These are phyloP conservation scores for Xestobium rufovillosum DNA, from an alignment of 2,888 invertebrate genomes.

Conservation along the genomic window DNA sequence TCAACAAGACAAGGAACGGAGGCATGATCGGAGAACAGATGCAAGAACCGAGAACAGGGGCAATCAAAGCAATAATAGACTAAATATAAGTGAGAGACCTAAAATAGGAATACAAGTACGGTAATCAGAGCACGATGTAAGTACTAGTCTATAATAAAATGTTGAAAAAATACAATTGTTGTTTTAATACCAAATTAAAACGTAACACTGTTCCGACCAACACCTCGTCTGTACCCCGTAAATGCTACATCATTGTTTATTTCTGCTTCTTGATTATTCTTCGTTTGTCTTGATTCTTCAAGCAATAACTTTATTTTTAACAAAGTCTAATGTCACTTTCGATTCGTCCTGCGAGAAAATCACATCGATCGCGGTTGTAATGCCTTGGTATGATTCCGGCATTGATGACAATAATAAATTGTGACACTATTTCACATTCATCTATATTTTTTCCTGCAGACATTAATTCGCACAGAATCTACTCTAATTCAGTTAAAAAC, in stretches of 20 bases:
- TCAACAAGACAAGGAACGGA: too few relatives aligned
- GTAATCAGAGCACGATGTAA: too few relatives aligned
- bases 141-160: too few relatives aligned
- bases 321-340: slow-evolving; percentile 16
- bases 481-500: too few relatives aligned
- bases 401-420: slow-evolving; percentile 17
- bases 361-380: slow-evolving; percentile 20
- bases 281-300: slow-evolving; percentile 11
- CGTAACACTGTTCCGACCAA: too few relatives aligned
- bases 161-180: too few relatives aligned
- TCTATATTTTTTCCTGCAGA: slow-evolving; percentile 16
- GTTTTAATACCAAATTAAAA: too few relatives aligned
- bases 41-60: too few relatives aligned
- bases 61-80: too few relatives aligned
- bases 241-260: slow-evolving; percentile 7
- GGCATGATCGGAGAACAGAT: too few relatives aligned
- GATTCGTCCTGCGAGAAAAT: slow-evolving; percentile 12
- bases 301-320: slow-evolving; percentile 17
- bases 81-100: too few relatives aligned
- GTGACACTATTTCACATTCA: slow-evolving; percentile 16
- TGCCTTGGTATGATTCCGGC: slow-evolving; percentile 17
- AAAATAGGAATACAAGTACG: too few relatives aligned
- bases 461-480: slow-evolving; percentile 17
- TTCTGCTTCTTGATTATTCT: slow-evolving; percentile 4
- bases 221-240: not conserved